These are phyloP conservation scores for Anagrus nilaparvatae DNA, from an alignment of 1,140 invertebrate genomes.

Conservation along the genomic window DNA sequence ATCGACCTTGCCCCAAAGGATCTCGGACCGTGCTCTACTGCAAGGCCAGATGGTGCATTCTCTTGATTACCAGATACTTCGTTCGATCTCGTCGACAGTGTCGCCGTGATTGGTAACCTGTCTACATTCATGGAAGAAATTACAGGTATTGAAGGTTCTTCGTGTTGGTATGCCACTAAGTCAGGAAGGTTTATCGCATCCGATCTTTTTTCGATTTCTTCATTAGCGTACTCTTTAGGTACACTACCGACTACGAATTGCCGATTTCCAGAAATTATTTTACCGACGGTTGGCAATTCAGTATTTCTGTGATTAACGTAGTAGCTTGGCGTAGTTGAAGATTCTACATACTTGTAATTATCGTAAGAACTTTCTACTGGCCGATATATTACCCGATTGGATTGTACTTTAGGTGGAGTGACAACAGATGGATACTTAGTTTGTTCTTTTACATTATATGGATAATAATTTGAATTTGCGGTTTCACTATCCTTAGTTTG, in stretches of 20 bases:
- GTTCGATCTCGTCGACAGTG: constrained; percentile 17
- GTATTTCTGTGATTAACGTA: constrained; percentile 26
- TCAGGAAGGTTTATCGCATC: background rate
- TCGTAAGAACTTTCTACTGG: constrained; percentile 24
- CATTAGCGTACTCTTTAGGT: constrained; percentile 31
- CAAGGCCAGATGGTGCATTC: constrained; percentile 33
- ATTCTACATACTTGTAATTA: constrained; percentile 34
- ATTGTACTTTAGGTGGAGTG: constrained; percentile 1
- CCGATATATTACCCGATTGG: constrained; percentile 21
- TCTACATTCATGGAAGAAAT: background rate
- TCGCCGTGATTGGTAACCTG: background rate
- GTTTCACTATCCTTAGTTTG: constrained; percentile 14
- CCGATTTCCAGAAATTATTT: constrained; percentile 15
- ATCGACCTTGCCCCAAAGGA: constrained; percentile 17
- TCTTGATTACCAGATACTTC: constrained; percentile 28
- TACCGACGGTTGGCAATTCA: constrained; percentile 6
- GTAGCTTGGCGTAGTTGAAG: constrained; percentile 24
- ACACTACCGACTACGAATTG: constrained; percentile 38
- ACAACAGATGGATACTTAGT: constrained; percentile 6
- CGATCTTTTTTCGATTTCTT: constrained; percentile 7
- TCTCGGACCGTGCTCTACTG: constrained; percentile 44
- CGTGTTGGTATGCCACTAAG: background rate
- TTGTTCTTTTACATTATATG: constrained; percentile 8
- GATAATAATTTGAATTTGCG: constrained; percentile 12
- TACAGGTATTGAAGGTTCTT: background rate